Conservation (phyloP, 2,888 invertebrate species). For the Ptycholaimellus sp. region DNA sequence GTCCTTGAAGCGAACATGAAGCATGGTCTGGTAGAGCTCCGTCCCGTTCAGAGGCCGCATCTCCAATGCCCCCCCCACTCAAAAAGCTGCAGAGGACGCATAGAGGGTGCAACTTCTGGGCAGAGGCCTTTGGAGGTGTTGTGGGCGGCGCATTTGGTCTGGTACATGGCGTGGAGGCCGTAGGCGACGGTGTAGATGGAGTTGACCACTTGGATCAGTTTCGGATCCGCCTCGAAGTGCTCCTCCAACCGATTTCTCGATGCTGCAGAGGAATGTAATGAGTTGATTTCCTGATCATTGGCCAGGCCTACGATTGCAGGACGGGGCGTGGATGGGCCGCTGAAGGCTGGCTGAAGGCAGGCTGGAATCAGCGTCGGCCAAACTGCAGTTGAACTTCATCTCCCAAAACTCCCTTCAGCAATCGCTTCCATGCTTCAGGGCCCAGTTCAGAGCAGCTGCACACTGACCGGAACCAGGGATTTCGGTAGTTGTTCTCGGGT, state of each 20-base stretch:
- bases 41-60: slow-evolving; percentile 48
- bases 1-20: slow-evolving; percentile 42
- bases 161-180: slow-evolving; percentile 46
- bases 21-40: slow-evolving; percentile 40
- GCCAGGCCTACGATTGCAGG: too few relatives aligned
- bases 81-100: neutral
- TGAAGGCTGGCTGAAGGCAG: neutral
- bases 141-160: slow-evolving; percentile 11
- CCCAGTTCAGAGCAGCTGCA: too few relatives aligned
- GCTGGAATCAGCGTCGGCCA: slow-evolving; percentile 8
- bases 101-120: slow-evolving; percentile 14
- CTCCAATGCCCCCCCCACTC: slow-evolving; percentile 25
- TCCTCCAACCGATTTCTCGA: too few relatives aligned
- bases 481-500: slow-evolving; percentile 40
- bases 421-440: too few relatives aligned
- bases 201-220: slow-evolving; percentile 52
- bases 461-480: slow-evolving; percentile 49
- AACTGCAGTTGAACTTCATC: slow-evolving; percentile 40
- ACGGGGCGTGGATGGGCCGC: neutral
- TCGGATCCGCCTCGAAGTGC: slow-evolving; percentile 46
- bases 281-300: too few relatives aligned
- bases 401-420: slow-evolving; percentile 62
- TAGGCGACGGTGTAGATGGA: slow-evolving; percentile 50
- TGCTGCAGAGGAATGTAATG: too few relatives aligned
- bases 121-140: slow-evolving; percentile 1